These are phyloP conservation scores for Volucella inanis DNA, from an alignment of 2,888 invertebrate species.

Conservation along the genomic window DNA sequence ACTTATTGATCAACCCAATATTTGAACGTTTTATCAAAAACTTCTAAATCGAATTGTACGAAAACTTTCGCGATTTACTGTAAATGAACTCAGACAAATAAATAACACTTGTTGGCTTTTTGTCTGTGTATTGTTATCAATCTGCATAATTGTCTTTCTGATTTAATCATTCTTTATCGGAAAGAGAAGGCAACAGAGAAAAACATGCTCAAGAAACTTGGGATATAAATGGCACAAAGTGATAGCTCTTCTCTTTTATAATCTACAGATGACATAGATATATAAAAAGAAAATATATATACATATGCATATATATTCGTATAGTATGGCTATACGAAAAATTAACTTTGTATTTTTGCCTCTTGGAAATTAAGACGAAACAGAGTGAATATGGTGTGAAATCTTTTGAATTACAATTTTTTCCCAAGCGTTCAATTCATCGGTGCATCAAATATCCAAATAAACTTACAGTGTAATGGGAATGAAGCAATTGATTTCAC, in stretches of 20 bases:
- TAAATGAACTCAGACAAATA: not conserved
- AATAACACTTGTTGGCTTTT: conserved; percentile 2
- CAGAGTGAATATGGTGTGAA: not conserved
- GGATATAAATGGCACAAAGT: too few relatives aligned
- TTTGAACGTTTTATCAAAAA: too few relatives aligned
- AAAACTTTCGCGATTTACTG: too few relatives aligned
- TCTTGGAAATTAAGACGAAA: not conserved
- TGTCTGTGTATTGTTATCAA: conserved; percentile 43
- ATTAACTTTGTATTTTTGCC: too few relatives aligned
- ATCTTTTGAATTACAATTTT: not conserved
- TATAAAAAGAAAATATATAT: not conserved
- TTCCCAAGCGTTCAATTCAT: conserved; percentile 14
- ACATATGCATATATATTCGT: not conserved
- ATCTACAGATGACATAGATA: not conserved
- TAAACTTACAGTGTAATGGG: conserved; percentile 34
- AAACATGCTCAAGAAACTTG: not conserved
- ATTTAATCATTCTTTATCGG: conserved; percentile 28
- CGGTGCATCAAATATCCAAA: conserved; percentile 46
- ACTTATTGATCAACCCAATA: too few relatives aligned
- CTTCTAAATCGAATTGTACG: not conserved
- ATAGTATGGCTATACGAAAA: too few relatives aligned
- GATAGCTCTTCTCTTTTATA: not conserved
- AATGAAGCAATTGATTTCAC: conserved; percentile 28
- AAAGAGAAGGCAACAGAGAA: conserved; percentile 13
- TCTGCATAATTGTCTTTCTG: conserved; percentile 44